Base-by-base conservation (phyloP, 2,113 vertebrate genomes). In the Scortum barcoo region DNA sequence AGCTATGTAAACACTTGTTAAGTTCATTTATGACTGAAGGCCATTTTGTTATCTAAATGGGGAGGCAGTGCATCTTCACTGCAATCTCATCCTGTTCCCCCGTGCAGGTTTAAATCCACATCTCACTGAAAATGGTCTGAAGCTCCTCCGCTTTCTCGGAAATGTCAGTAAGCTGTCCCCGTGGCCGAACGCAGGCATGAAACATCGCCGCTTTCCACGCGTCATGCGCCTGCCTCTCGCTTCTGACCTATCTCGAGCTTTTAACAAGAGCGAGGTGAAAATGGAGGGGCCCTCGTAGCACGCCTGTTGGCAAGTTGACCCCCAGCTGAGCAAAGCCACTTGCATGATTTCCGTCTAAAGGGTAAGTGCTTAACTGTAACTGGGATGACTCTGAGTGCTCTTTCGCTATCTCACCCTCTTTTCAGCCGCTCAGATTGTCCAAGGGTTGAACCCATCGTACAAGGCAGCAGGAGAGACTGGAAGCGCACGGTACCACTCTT, bases 341-440 rank as follows among this genome's bases (percentile, higher is more conserved):
- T 86, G 83, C 65, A 16, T 62, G 81, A 80, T 81, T 85, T 79
- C 26, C 26, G 83, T 89, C 81, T 85, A 72, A 84, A 90, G 74
- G 86, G 79, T 78, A 91, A 94, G 91, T 89, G 87, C 89, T 72
- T 72, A 10, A 62, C 83, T 72, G 78, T 76, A 80, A 77, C 77
- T 65, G 54, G 61, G 36, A 85, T 58, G 80, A 70, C 90, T 81
- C 73, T 75, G 81, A 87, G 80, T 87, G 86, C 88, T 86, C 84
- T 80, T 65, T 89, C 42, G 33, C 80, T 17, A 58, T 77, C 81
- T 89, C 86, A 16, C 61, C 57, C 70, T 78, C 67, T 85, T 73
- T 82, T 63, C 85, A 28, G 46, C 81, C n/a, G 83, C 79, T 83
- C 69, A 58, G 44, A 80, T 71, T 72, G 77, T 79, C 75, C 81